phyloP scores from a whole-genome alignment of 2,888 invertebrate species.

The Phaedon cochleariae region DNA sequence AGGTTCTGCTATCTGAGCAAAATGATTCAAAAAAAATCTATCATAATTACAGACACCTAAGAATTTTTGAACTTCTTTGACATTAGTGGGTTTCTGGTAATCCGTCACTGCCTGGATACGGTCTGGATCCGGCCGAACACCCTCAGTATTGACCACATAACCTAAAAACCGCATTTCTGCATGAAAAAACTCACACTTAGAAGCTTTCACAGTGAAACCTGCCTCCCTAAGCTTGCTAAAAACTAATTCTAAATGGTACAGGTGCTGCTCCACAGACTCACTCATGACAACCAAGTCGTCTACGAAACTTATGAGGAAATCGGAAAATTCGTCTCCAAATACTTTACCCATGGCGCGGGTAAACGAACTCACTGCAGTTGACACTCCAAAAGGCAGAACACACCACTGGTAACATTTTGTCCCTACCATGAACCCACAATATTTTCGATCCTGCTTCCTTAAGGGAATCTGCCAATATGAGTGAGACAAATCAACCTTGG shows the following conservation, averaged over 20 bases:
- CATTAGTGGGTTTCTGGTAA: background rate
- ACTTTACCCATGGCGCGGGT: conserved; percentile 27
- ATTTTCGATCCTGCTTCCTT: conserved; percentile 26
- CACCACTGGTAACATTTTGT: conserved; percentile 36
- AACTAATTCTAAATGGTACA: conserved; percentile 15
- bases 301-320: conserved; percentile 28
- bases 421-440: conserved; percentile 39
- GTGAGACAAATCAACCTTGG: conserved; percentile 36
- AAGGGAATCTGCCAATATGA: conserved; percentile 45
- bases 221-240: conserved; percentile 19
- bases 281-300: conserved; percentile 37
- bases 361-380: conserved; percentile 29
- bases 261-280: conserved; percentile 28
- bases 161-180: conserved; percentile 2
- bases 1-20: background rate
- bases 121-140: background rate
- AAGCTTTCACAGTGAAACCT: background rate
- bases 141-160: background rate
- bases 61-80: background rate
- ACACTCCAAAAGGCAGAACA: conserved; percentile 34
- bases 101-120: background rate
- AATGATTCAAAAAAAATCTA: background rate
- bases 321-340: conserved; percentile 24
- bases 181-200: background rate
- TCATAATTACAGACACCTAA: background rate